Percentiles rank a stretch among this genome's conserved stretches.
Evolutionary conservation across 2,888 invertebrate genomes (phyloP).

Genomic region (Strigamia maritima): DNA sequence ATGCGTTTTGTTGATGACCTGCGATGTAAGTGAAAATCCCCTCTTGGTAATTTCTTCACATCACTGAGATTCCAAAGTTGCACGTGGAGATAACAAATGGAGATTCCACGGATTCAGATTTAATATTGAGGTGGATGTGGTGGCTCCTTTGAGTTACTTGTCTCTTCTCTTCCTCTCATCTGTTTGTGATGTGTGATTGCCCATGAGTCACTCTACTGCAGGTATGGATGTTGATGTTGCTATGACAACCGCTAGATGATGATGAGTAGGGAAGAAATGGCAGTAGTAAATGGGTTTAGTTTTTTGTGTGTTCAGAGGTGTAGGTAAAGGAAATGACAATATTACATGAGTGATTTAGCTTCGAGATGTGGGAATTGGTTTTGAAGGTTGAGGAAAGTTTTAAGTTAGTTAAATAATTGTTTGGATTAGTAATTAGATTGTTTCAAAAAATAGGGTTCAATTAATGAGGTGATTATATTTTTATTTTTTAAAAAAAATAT

Average conservation of each 20-base stretch:
- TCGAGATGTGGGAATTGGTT: background rate
- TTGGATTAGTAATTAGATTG: no score
- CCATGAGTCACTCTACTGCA: constrained; percentile 10
- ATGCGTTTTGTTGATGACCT: constrained; percentile 15
- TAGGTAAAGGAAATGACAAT: background rate
- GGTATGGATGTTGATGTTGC: constrained; percentile 10
- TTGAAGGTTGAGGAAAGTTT: background rate
- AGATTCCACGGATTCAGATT: constrained; percentile 3
- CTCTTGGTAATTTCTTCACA: constrained; percentile 13
- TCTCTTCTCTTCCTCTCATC: background rate
- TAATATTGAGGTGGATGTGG: background rate
- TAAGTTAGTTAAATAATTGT: background rate
- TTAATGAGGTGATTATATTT: background rate
- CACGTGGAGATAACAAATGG: constrained; percentile 15
- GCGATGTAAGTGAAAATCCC: constrained; percentile 15
- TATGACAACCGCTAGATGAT: background rate
- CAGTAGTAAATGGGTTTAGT: background rate
- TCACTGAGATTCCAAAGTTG: constrained; percentile 15
- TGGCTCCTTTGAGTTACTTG: constrained; percentile 2
- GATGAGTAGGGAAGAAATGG: background rate
- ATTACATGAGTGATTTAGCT: background rate
- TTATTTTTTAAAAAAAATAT: background rate
- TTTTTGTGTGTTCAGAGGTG: background rate
- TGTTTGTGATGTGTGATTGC: constrained; percentile 15
- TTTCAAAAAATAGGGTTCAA: background rate